These are phyloP conservation scores for Enteromius thamalakanensis DNA, from an alignment of 2,797 vertebrate species.

Conservation along the genomic window DNA sequence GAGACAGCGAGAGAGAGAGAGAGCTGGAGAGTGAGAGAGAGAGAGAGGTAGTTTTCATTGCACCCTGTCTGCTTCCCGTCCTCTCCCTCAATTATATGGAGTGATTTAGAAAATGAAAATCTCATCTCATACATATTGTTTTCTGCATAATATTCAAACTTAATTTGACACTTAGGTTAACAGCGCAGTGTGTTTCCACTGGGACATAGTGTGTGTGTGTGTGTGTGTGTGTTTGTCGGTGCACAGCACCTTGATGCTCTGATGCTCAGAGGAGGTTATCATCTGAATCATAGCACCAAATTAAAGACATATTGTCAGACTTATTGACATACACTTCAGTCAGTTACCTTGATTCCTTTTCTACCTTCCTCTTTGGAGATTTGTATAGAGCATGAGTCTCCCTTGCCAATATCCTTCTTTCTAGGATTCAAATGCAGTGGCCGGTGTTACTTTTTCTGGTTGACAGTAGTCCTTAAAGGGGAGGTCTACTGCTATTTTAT, in stretches of 20 bases:
- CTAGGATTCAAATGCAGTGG: neutral
- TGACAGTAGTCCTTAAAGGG: neutral
- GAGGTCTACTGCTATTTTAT: neutral
- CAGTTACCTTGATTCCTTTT: conserved; percentile 17
- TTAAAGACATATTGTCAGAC: conserved; percentile 19
- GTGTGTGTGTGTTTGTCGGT: neutral
- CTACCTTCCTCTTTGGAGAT: neutral
- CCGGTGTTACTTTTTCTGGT: neutral
- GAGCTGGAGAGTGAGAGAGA: conserved; percentile 35
- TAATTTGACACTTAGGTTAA: conserved; percentile 58
- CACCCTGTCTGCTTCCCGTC: conserved; percentile 17
- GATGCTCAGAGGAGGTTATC: conserved; percentile 6
- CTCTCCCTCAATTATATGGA: conserved; percentile 51
- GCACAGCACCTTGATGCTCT: neutral
- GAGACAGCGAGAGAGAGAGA: conserved; percentile 19
- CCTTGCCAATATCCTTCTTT: neutral
- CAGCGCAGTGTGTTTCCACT: conserved; percentile 11
- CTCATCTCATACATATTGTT: conserved; percentile 58
- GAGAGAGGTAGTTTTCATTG: conserved; percentile 36
- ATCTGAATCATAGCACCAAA: conserved; percentile 9
- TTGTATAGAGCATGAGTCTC: conserved; percentile 3
- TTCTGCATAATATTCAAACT: conserved; percentile 56
- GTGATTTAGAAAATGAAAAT: conserved; percentile 62
- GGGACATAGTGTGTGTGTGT: neutral
- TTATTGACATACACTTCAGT: conserved; percentile 27